Evolutionary conservation across 2,797 vertebrate genomes (phyloP).

Genomic region (Acropternis orthonyx): DNA sequence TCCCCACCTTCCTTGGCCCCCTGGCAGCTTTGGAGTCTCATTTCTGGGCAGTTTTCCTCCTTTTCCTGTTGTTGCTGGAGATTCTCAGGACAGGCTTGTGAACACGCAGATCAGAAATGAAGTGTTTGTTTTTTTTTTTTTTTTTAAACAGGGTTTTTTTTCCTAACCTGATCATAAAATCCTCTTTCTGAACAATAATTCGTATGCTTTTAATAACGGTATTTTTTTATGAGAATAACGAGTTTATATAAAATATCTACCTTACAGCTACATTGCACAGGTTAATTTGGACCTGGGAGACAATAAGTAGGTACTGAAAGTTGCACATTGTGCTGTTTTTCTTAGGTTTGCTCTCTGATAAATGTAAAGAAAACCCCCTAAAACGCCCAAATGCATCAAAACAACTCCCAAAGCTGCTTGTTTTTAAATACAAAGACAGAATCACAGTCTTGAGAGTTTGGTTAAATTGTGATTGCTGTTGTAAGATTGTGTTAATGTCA

Average conservation of each 20-base stretch:
- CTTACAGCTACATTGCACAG: background rate
- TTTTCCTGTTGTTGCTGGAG: slow-evolving; percentile 38
- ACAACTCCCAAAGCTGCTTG: background rate
- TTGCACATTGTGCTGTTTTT: background rate
- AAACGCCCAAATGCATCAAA: background rate
- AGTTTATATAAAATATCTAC: background rate
- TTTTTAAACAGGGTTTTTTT: too few species aligned
- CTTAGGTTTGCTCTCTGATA: background rate
- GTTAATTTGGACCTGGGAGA: background rate
- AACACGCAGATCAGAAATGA: background rate
- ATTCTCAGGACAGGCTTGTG: background rate
- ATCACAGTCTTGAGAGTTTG: background rate
- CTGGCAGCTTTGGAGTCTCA: too few species aligned
- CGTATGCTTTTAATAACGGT: background rate
- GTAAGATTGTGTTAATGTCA: background rate
- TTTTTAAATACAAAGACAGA: background rate
- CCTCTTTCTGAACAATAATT: background rate
- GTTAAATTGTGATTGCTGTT: background rate
- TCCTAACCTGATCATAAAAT: background rate
- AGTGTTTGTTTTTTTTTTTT: too few species aligned
- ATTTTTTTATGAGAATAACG: background rate
- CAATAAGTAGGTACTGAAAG: background rate
- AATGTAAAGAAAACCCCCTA: background rate
- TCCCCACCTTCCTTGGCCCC: too few species aligned
- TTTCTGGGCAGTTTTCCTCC: slow-evolving; percentile 72